These are phyloP conservation scores for Idaea straminata DNA, from an alignment of 2,888 invertebrate species.

Conservation along the genomic window DNA sequence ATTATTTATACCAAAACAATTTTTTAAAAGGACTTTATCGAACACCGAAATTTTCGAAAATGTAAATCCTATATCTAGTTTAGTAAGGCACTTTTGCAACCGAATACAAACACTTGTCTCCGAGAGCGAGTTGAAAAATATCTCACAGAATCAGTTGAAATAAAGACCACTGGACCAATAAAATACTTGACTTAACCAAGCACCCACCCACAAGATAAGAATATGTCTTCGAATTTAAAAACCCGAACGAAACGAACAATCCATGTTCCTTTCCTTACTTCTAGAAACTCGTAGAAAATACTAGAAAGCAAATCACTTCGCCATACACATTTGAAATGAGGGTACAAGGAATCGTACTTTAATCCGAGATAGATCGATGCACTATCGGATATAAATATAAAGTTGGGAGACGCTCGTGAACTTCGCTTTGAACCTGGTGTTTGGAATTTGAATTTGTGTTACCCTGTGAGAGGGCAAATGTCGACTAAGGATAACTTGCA, in stretches of 20 bases:
- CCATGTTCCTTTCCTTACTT: not conserved
- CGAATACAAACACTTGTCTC: too few species aligned
- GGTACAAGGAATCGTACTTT: slow-evolving; percentile 5
- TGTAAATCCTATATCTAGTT: too few species aligned
- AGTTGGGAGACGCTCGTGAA: not conserved
- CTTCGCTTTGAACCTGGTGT: not conserved
- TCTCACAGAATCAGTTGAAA: too few species aligned
- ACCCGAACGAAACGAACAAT: not conserved
- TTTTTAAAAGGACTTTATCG: too few species aligned
- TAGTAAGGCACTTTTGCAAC: too few species aligned
- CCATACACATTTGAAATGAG: slow-evolving; percentile 3
- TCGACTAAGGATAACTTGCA: not conserved
- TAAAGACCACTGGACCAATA: too few species aligned
- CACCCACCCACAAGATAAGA: not conserved
- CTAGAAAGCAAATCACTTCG: slow-evolving; percentile 3
- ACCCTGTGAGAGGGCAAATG: not conserved
- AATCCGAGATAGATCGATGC: not conserved
- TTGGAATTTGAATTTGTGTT: not conserved
- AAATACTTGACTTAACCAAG: too few species aligned
- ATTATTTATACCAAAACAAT: too few species aligned
- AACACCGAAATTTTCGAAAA: too few species aligned
- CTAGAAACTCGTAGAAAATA: not conserved
- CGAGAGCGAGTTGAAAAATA: too few species aligned
- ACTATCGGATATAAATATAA: not conserved
- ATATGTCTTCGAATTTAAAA: not conserved